Conservation (phyloP, 2,888 invertebrate species). For the Tupiocoris notatus region DNA sequence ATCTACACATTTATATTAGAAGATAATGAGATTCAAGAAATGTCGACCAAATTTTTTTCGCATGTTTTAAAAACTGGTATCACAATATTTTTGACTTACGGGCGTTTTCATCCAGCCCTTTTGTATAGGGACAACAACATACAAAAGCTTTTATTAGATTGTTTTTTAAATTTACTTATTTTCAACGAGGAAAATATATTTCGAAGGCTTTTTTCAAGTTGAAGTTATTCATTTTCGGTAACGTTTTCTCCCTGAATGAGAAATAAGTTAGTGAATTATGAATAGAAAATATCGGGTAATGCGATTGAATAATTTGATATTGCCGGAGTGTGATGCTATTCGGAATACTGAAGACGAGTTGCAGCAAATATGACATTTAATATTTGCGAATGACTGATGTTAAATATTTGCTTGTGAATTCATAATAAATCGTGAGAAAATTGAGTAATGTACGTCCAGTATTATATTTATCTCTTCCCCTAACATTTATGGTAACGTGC, state of each 20-base stretch:
- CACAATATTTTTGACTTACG: slow-evolving; percentile 50
- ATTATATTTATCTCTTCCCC: no score
- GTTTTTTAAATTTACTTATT: no score
- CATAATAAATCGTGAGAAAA: no score
- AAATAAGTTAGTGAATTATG: neutral
- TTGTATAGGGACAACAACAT: slow-evolving; percentile 38
- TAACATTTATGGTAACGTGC: no score
- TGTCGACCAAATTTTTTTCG: slow-evolving; percentile 43
- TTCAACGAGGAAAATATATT: slow-evolving; percentile 11
- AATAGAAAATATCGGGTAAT: neutral
- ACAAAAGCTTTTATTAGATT: slow-evolving; percentile 14
- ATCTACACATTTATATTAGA: slow-evolving; percentile 30
- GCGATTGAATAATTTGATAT: neutral
- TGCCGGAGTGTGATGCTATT: no score
- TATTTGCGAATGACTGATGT: no score
- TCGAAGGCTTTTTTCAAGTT: slow-evolving; percentile 20
- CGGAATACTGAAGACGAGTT: neutral
- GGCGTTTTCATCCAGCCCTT: slow-evolving; percentile 23
- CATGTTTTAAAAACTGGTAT: slow-evolving; percentile 49
- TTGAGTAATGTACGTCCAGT: no score
- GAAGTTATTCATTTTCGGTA: neutral
- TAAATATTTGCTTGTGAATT: no score
- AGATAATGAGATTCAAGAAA: slow-evolving; percentile 24
- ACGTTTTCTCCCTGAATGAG: neutral
- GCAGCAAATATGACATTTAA: no score